Evolutionary conservation across 2,797 vertebrate species (phyloP), one percentile per base, ranked within the genome.

Genomic region (Scyliorhinus canicula): DNA sequence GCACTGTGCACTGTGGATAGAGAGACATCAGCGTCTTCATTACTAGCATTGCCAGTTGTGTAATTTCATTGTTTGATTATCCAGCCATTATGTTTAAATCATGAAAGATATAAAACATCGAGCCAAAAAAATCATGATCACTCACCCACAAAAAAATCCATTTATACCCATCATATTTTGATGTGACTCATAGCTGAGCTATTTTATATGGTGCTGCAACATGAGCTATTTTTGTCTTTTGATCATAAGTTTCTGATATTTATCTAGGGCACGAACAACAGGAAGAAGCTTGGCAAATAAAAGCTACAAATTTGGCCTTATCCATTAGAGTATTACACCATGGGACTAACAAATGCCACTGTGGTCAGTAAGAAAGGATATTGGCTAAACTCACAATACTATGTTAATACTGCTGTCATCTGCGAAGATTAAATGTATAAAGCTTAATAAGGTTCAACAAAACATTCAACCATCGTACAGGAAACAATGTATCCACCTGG

Each of bases 231-330:
- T 85, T 55, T 86, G 84, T 52, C 50, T 55, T 82, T 86, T 52
- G 84, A 55, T 55, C 55, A 55, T 55, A 50, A 14, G 26, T 86
- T 86, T 86, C 26, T 86, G 26, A 31, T 86, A 55, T 86, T 86
- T 31, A 50, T 86, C 84, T 86, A 28, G 84, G 84, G 84, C 4
- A 28, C 55, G 84, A 86, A 31, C 50, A 86, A 31, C 84, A 86
- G 84, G 47, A 86, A 86, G 84, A 86, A 86, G 26, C 84, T 86
- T 52, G 31, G 50, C 47, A 86, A 86, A 86, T 55, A 52, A 86
- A 50, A 24, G 44, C 21, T 82, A 86, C 84, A 86, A 86, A 86
- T 86, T 55, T 86, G 84, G 50, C 50, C 2, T 86, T 86, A 52
- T 86, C 84, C 50, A 47, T 84, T 50, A 50, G 19, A 47, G 44